These are phyloP conservation scores for Chymomyza costata DNA, from an alignment of 1,140 invertebrate genomes.

Conservation along the genomic window DNA sequence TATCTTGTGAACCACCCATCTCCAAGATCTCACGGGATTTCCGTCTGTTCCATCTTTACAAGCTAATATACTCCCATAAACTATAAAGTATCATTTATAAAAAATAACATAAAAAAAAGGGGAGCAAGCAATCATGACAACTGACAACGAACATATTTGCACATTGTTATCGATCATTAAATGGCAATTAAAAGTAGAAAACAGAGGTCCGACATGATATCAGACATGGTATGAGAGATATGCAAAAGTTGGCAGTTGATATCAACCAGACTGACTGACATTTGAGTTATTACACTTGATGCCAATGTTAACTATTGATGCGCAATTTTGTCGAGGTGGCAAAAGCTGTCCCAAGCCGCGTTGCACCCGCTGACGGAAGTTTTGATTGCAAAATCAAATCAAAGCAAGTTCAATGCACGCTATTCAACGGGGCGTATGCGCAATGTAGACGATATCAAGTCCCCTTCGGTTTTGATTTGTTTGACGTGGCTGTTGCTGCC, in stretches of 20 bases:
- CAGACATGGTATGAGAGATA: too few species aligned
- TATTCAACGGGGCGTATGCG: conserved; percentile 48
- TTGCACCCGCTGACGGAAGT: conserved; percentile 32
- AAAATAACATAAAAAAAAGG: conserved; percentile 1
- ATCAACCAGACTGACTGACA: conserved; percentile 3
- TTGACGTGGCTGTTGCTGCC: conserved; percentile 15
- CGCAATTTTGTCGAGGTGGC: conserved; percentile 14
- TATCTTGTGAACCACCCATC: too few species aligned
- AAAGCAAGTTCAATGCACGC: conserved; percentile 60
- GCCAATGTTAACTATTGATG: conserved; percentile 18
- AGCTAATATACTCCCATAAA: too few species aligned
- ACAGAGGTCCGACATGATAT: not conserved
- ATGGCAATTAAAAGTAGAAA: conserved; percentile 13
- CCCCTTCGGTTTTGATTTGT: too few species aligned
- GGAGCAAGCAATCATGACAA: conserved; percentile 1
- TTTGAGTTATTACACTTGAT: conserved; percentile 25
- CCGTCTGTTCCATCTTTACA: too few species aligned
- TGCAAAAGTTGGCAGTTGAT: too few species aligned
- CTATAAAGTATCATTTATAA: too few species aligned
- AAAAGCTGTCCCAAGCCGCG: too few species aligned
- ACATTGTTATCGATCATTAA: conserved; percentile 8
- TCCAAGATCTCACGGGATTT: too few species aligned
- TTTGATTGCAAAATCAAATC: conserved; percentile 35
- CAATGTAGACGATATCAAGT: conserved; percentile 34
- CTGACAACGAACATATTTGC: conserved; percentile 9